phyloP scores from a whole-genome alignment of 2,797 vertebrate genomes.

The Lagorchestes hirsutus region DNA sequence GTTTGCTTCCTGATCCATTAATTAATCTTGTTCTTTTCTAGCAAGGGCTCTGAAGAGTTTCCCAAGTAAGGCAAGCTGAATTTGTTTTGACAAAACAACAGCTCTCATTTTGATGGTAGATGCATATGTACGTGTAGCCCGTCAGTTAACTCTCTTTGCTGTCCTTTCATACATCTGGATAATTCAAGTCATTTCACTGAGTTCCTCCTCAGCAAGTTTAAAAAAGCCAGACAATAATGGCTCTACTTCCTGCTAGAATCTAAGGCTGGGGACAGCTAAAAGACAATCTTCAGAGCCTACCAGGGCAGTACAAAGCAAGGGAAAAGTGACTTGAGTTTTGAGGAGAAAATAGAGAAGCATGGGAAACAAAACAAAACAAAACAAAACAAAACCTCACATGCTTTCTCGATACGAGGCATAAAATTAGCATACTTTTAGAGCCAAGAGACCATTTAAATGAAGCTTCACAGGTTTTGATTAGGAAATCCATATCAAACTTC shows the following conservation, averaged over 20 bases:
- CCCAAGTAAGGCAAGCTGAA: constrained; percentile 56
- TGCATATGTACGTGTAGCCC: neutral
- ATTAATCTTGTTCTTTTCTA: constrained; percentile 60
- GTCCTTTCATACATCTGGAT: constrained; percentile 62
- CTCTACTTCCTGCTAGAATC: constrained; percentile 75
- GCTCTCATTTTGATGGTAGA: constrained; percentile 48
- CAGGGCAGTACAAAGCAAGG: constrained; percentile 64
- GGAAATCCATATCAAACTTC: constrained; percentile 37
- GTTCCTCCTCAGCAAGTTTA: constrained; percentile 61
- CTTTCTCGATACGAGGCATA: neutral
- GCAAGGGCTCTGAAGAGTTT: constrained; percentile 64
- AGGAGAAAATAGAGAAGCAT: neutral
- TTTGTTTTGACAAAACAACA: constrained; percentile 66
- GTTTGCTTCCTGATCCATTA: constrained; percentile 60
- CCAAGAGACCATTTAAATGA: constrained; percentile 44
- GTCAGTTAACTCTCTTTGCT: constrained; percentile 63
- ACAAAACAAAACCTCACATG: constrained; percentile 34
- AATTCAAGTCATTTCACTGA: constrained; percentile 73
- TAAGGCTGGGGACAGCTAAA: constrained; percentile 69
- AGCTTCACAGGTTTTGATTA: constrained; percentile 40
- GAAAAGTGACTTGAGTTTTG: constrained; percentile 62
- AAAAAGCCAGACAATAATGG: constrained; percentile 68
- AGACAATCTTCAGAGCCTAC: constrained; percentile 54
- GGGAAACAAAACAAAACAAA: constrained; percentile 44
- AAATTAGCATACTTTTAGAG: constrained; percentile 30